phyloP scores from a whole-genome alignment of 2,797 vertebrate species.

The Anguilla marmorata region DNA sequence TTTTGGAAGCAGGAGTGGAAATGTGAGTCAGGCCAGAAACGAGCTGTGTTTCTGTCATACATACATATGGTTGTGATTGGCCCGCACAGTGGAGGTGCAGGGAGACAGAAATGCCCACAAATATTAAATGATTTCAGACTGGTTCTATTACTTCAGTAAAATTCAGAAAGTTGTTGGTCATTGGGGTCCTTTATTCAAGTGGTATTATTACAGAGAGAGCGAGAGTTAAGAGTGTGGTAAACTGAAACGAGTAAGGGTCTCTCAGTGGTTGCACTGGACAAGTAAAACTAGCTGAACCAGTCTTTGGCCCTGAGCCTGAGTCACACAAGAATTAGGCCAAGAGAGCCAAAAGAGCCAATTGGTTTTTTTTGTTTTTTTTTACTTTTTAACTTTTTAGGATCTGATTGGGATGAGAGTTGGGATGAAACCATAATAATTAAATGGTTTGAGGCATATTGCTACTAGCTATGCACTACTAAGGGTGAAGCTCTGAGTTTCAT shows the following conservation, averaged over 20 bases:
- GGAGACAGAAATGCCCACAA: constrained; percentile 31
- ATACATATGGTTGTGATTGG: constrained; percentile 66
- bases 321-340: neutral
- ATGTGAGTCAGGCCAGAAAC: constrained; percentile 49
- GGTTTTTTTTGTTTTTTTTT: neutral
- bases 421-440: neutral
- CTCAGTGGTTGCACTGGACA: neutral
- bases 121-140: neutral
- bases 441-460: neutral
- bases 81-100: constrained; percentile 41
- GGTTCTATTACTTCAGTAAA: neutral
- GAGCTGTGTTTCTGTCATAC: constrained; percentile 45
- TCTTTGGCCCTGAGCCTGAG: neutral
- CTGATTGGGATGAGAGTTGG: neutral
- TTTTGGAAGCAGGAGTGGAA: constrained; percentile 53
- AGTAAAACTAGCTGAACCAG: neutral
- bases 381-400: neutral
- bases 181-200: neutral
- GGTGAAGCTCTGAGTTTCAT: neutral
- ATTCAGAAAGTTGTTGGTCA: neutral
- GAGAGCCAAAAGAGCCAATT: neutral
- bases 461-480: neutral
- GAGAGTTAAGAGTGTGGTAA: neutral
- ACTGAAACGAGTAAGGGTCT: neutral
- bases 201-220: neutral